Base-by-base conservation (phyloP, 2,797 vertebrate species). In the Sebastes hubbsi region DNA sequence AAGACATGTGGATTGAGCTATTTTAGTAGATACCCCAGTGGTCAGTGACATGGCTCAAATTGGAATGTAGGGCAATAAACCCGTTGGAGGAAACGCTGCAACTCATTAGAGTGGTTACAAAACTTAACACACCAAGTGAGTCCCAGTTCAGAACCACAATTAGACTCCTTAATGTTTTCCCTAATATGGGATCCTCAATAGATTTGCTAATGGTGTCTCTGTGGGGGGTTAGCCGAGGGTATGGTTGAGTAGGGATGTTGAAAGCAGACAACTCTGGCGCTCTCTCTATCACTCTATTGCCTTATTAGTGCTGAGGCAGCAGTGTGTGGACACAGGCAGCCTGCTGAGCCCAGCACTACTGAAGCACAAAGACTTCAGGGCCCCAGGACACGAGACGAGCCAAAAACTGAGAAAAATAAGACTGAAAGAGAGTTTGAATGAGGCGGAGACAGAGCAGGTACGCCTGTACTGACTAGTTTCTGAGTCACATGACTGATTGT, bases 221-320 rank as follows among this genome's bases (percentile, higher is more conserved):
- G 84, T 80, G 85, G 86, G 88, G 81, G 85, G 81, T 91, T 86
- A 85, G 87, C 82, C 91, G 85, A 92, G 86, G 92, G 89, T 88
- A 89, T 30, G 85, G 87, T 92, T 93, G 90, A 88, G 88, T 88
- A 86, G 86, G 88, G 85, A 92, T 83, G 83, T 83, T 94, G 88
- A 94, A 92, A 94, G 90, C 92, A 92, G 87, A 92, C 90, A 91
- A 91, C 85, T 90, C 85, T 83, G 85, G 91, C 32, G 59, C 83
- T 87, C 91, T 87, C 89, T 91, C 92, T 92, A 92, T 93, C 89
- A 90, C 91, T 93, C 92, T 89, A 85, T 91, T 89, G 87, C 91
- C 92, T 91, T 91, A 93, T 95, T 95, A 94, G 91, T 94, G 95
- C 95, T 96, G 95, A 96, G 92, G 89, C 92, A 95, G 95, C 95